Conservation (phyloP, 2,113 vertebrate species). For the Pelecanoides urinatrix region DNA sequence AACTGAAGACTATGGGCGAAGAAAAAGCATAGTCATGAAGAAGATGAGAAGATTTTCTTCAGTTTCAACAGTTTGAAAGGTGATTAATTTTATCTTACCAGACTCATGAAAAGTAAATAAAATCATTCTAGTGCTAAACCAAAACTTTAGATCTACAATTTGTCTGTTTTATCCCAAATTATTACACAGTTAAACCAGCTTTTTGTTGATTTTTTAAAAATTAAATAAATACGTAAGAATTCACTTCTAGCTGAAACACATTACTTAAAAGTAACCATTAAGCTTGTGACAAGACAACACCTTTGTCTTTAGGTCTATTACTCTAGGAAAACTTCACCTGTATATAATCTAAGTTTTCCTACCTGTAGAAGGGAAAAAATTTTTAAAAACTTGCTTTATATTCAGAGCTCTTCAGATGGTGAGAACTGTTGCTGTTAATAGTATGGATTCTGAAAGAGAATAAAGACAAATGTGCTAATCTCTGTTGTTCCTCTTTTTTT, state of each 20-base stretch:
- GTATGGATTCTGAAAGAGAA: neutral
- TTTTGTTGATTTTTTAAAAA: neutral
- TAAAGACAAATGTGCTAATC: neutral
- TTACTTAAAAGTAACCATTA: neutral
- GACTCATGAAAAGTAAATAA: neutral
- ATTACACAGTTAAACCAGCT: neutral
- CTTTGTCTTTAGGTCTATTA: neutral
- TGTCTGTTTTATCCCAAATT: neutral
- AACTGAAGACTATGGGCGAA: neutral
- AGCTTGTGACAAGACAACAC: neutral
- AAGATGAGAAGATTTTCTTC: neutral
- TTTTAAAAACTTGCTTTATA: neutral
- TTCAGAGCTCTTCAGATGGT: neutral
- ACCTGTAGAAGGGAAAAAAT: neutral
- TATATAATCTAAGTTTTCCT: neutral
- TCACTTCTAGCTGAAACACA: neutral
- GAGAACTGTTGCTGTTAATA: neutral
- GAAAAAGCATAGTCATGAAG: neutral
- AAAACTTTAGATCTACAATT: neutral
- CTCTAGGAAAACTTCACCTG: neutral
- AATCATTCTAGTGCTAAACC: neutral
- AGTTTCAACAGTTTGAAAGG: neutral
- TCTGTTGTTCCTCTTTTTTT: neutral
- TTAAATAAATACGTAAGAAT: neutral
- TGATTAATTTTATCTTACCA: neutral